Conservation (phyloP, 2,797 vertebrate species). For the Steatocranus sp. region DNA sequence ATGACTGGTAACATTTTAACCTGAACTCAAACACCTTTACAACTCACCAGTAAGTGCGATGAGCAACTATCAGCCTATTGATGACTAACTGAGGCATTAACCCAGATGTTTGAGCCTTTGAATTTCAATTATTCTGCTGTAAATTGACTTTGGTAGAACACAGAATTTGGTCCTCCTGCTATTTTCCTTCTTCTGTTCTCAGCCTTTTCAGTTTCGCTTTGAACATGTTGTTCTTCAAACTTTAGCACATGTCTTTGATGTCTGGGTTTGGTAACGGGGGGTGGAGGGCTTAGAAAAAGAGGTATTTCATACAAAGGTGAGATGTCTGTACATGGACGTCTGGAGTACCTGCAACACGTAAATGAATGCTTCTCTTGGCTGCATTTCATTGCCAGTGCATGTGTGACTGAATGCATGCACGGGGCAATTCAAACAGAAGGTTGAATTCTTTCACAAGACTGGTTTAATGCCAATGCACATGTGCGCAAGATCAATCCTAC, state of each 20-base stretch:
- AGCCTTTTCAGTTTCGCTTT: neutral
- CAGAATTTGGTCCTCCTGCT: neutral
- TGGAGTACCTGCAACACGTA: slow-evolving; percentile 28
- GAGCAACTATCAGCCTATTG: slow-evolving; percentile 8
- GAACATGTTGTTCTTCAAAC: slow-evolving; percentile 13
- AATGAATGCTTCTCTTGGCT: slow-evolving; percentile 10
- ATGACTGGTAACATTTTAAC: slow-evolving; percentile 22
- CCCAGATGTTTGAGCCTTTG: neutral
- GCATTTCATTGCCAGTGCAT: slow-evolving; percentile 4
- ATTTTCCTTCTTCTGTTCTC: neutral
- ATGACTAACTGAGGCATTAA: slow-evolving; percentile 13
- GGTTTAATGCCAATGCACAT: neutral
- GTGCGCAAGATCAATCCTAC: neutral
- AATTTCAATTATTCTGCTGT: neutral
- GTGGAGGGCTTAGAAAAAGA: neutral
- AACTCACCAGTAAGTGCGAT: slow-evolving; percentile 16
- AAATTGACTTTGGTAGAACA: neutral
- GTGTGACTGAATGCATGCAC: slow-evolving; percentile 1
- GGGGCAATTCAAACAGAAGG: neutral
- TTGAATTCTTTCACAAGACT: neutral
- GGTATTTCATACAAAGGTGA: neutral
- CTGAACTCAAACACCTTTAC: slow-evolving; percentile 16
- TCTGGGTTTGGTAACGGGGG: neutral
- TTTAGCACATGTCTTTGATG: neutral
- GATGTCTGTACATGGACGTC: neutral